Base-by-base conservation (phyloP, 2,888 invertebrate species). In the Trachelus iudaicus region DNA sequence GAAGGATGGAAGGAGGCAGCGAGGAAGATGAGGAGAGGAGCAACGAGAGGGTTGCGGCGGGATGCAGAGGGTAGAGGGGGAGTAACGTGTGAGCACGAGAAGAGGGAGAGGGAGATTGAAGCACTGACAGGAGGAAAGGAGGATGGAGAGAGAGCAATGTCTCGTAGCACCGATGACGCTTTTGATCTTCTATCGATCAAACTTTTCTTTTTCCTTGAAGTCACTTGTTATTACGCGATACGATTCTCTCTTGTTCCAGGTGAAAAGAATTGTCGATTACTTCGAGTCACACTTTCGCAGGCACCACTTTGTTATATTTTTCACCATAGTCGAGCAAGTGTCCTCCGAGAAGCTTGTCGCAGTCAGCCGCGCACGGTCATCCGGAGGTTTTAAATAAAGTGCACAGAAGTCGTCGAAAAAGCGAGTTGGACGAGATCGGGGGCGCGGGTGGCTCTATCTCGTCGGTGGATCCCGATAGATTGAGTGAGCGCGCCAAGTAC, bases 401-500 rank as follows among this genome's bases (percentile, higher is more conserved):
- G 40, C 40, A 40, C 40, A 6, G 15, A 40, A 6, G 15, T 40
- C 6, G 0, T 15, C 0, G 40, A 40, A 40, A 40, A 15, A 15
- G 40, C 6, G 4, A 15, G 15, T 1, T 12, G 37, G 13, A 13
- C 12, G 4, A 3, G 3, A 13, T 6, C 40, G 40, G 40, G 40
- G 40, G 40, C 40, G 40, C 40, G 40, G 40, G 40, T 40, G 69
- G 33, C 33, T 69, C 69, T 69, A 30, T 81, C 75, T 77, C 76
- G 56, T 80, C 83, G 81, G 73, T 73, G 73, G 76, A 30, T 40
- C 74, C 73, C 34, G 80, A 79, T 69, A 33, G 69, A 69, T 73
- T 69, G 77, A 75, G 73, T 73, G 69, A 80, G 81, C 80, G 81
- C 86, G 88, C 87, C 87, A 87, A 88, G 87, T 88, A 89, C 85